Conservation (phyloP, 2,797 vertebrate species). For the Leuciscus waleckii region DNA sequence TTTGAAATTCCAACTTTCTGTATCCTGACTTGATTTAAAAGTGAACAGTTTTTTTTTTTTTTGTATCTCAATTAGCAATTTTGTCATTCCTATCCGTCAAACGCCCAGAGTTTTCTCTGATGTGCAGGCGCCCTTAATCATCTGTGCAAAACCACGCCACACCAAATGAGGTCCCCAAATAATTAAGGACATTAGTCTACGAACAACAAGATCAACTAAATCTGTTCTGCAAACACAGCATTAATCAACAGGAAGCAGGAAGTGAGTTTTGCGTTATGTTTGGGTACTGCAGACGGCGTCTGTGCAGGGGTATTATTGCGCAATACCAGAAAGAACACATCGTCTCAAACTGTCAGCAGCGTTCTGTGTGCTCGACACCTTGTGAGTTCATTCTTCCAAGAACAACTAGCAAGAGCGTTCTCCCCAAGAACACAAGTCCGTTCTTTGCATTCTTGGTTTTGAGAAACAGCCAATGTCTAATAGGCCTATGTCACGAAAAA, state of each 20-base stretch:
- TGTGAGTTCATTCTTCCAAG: too few species aligned
- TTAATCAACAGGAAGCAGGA: slow-evolving; percentile 58
- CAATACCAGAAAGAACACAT: too few species aligned
- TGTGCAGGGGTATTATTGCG: too few species aligned
- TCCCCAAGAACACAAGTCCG: too few species aligned
- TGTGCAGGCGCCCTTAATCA: slow-evolving; percentile 26
- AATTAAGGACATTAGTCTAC: slow-evolving; percentile 68
- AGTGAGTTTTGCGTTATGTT: too few species aligned
- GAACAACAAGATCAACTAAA: slow-evolving; percentile 63
- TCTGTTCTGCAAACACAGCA: slow-evolving; percentile 56
- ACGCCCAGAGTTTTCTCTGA: background rate
- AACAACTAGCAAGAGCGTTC: too few species aligned
- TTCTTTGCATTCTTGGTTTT: too few species aligned
- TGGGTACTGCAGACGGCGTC: too few species aligned
- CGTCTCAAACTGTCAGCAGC: too few species aligned
- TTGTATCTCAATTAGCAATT: background rate
- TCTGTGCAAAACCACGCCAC: slow-evolving; percentile 25
- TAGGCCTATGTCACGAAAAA: too few species aligned
- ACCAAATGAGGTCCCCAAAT: slow-evolving; percentile 45
- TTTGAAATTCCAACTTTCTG: background rate
- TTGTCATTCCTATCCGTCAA: background rate
- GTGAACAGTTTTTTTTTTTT: background rate
- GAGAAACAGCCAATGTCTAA: too few species aligned
- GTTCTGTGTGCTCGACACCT: too few species aligned
- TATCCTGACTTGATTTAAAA: slow-evolving; percentile 5